Base-by-base conservation (phyloP, 2,888 invertebrate genomes). In the Epirrhoe tristata region DNA sequence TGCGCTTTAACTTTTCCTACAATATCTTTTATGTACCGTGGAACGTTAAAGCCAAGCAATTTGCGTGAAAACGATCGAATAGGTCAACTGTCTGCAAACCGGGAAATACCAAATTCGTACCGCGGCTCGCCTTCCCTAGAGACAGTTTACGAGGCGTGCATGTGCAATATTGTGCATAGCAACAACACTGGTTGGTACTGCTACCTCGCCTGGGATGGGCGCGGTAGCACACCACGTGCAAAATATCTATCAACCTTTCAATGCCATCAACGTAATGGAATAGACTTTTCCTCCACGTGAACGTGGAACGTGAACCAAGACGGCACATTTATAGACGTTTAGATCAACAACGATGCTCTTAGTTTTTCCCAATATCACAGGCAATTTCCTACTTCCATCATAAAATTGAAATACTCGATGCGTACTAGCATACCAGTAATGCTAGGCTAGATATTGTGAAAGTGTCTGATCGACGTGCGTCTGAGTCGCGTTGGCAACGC, bases 401-500 rank as follows among this genome's bases (percentile, higher is more conserved):
- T 69, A 66, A 70, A 69, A 61, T 64, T 64, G 58, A 64, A 67
- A 67, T 52, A 59, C 57, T 50, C 16, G 53, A 60, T 16, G 52
- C 62, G 58, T 50, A 17, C 69, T 60, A 64, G 59, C 54, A 52
- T 62, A 55, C 32, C 52, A 66, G 68, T 71, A 70, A 59, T 46
- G 60, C 14, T 68, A 71, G 74, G 71, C 67, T 68, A 70, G 74
- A 69, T 73, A 74, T 85, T 84, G 86, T 85, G 85, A 85, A 85
- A 85, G 85, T 81, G 75, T 73, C 74, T 74, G 77, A 76, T 74
- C 59, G 65, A 69, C 74, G 76, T 75, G 74, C 73, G 76, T 77
- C 76, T 75, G 71, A 73, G 79, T 78, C 79, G 77, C 76, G 82
- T 88, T 88, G 88, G 84, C 89, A 87, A 79, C 76, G 77, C 79